Evolutionary conservation across 1,140 invertebrate species (phyloP).

Genomic region (Tachypleus tridentatus): DNA sequence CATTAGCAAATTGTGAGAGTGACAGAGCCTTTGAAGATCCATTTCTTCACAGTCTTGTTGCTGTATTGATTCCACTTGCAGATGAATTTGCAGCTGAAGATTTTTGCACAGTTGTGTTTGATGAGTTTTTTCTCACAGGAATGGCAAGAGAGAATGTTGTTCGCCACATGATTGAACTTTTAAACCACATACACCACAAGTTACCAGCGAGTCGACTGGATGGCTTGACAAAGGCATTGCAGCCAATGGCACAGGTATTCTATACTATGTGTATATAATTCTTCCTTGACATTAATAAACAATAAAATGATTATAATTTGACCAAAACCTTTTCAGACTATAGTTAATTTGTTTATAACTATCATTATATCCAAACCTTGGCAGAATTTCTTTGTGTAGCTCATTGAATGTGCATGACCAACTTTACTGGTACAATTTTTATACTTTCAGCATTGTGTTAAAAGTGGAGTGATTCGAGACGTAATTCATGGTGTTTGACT

Average conservation of each 20-base stretch:
- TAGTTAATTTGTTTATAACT: no score
- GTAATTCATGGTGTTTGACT: no score
- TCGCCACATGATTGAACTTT: conserved; percentile 78
- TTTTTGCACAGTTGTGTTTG: conserved; percentile 89
- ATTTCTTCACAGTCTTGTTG: conserved; percentile 84
- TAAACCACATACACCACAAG: conserved; percentile 85
- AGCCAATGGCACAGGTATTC: conserved; percentile 47
- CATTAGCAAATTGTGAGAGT: conserved; percentile 73
- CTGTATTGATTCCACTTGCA: conserved; percentile 68
- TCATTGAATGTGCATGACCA: no score
- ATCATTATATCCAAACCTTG: no score
- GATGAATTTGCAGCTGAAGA: conserved; percentile 90
- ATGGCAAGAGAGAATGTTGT: conserved; percentile 80
- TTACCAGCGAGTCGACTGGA: conserved; percentile 63
- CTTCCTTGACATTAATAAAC: no score
- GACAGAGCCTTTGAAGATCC: conserved; percentile 89
- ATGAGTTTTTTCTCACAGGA: conserved; percentile 80
- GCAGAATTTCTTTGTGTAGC: no score
- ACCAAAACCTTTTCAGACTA: no score
- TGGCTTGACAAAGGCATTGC: conserved; percentile 72
- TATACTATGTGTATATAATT: no score
- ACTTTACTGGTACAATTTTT: no score
- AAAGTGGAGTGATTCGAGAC: no score
- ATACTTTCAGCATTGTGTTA: no score
- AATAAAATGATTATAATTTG: no score